phyloP scores from a whole-genome alignment of 2,888 invertebrate species.

The Arctia plantaginis region DNA sequence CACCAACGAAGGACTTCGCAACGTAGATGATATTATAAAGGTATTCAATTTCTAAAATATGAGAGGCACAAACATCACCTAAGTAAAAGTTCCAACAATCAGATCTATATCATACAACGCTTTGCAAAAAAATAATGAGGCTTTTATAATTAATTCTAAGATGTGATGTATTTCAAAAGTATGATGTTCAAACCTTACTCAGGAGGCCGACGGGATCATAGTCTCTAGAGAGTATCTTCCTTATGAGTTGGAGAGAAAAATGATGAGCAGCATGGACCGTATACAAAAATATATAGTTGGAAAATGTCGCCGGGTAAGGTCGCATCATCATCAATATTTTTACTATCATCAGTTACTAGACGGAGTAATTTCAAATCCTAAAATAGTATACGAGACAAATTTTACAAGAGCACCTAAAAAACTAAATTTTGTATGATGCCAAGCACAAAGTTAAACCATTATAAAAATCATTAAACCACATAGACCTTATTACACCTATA shows the following conservation, averaged over 20 bases:
- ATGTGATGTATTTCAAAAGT: not conserved
- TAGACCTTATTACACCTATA: too few relatives aligned
- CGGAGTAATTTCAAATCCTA: too few relatives aligned
- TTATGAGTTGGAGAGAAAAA: constrained; percentile 61
- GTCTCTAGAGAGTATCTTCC: constrained; percentile 70
- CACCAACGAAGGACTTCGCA: constrained; percentile 56
- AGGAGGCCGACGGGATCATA: constrained; percentile 73
- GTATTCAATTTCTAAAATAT: constrained; percentile 1
- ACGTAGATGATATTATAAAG: constrained; percentile 51
- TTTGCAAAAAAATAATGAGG: not conserved
- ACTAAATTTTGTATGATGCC: too few relatives aligned
- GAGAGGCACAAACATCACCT: not conserved
- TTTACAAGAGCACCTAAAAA: too few relatives aligned
- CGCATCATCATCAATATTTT: not conserved
- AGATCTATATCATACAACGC: not conserved
- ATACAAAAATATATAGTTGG: constrained; percentile 72
- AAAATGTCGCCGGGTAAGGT: constrained; percentile 71
- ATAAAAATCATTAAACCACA: too few relatives aligned
- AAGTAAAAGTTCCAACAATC: not conserved
- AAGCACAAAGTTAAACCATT: too few relatives aligned
- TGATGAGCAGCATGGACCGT: constrained; percentile 55
- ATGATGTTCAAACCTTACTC: not conserved
- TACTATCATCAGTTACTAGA: not conserved
- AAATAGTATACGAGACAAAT: too few relatives aligned
- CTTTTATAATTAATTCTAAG: not conserved